Evolutionary conservation across 2,888 invertebrate species (phyloP).

Genomic region (Enchytraeus crypticus): DNA sequence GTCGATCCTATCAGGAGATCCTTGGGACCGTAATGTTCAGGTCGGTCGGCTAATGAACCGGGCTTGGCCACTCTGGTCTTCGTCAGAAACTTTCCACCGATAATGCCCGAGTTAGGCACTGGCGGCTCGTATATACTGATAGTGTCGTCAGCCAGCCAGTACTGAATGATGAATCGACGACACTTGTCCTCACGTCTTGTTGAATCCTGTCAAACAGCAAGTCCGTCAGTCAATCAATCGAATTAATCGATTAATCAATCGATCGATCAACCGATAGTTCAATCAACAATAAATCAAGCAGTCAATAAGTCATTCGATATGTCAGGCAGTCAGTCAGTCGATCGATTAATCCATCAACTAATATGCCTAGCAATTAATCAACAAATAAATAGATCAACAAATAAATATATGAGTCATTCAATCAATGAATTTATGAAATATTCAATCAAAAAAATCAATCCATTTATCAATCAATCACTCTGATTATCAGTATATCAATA

Average conservation of each 20-base stretch:
- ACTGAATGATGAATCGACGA: constrained; percentile 67
- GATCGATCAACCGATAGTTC: too few species aligned
- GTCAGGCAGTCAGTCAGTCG: too few species aligned
- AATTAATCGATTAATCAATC: background rate
- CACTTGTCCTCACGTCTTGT: constrained; percentile 69
- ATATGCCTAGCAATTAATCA: too few species aligned
- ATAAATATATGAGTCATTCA: too few species aligned
- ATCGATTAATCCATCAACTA: too few species aligned
- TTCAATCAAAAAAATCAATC: too few species aligned
- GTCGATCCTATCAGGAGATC: constrained; percentile 70
- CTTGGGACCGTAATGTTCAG: constrained; percentile 66
- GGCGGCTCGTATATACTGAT: constrained; percentile 65
- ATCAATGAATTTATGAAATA: too few species aligned
- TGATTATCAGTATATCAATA: too few species aligned
- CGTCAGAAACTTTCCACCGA: constrained; percentile 67
- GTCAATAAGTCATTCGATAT: too few species aligned
- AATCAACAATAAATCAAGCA: too few species aligned
- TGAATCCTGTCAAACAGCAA: constrained; percentile 54
- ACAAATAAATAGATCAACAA: too few species aligned
- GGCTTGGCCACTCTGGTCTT: constrained; percentile 62
- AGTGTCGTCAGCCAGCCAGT: constrained; percentile 66
- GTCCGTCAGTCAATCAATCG: background rate
- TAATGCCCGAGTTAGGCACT: constrained; percentile 56
- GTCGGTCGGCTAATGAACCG: constrained; percentile 57
- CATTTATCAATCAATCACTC: too few species aligned